Evolutionary conservation across 2,797 vertebrate genomes (phyloP), one percentile per base, ranked within the genome.

Genomic region (Vireo griseus): DNA sequence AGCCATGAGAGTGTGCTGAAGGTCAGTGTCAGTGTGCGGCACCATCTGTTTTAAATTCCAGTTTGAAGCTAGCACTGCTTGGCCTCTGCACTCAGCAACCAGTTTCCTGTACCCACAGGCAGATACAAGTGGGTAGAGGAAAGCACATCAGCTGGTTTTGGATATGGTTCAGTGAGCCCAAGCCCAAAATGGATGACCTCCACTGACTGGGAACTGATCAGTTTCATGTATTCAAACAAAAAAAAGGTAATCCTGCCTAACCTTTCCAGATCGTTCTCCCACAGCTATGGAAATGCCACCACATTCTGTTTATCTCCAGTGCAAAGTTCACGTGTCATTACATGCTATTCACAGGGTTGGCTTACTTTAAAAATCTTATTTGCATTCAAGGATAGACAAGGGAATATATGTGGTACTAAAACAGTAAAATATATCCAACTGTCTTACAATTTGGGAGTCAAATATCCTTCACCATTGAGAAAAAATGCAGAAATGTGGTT

Each of bases 371-470:
- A 94, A 92, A 55, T 59, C 1, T 37, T 73, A 59, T 37, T 85
- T 95, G n/a, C 58, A 80, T 91, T 75, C 58, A 74, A 51, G 6
- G 8, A 51, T 42, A 71, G 47, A 51, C 75, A 92, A 72, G 10
- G 18, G n/a, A 92, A 80, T 26, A 77, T 25, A 67, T 22, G 6
- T 67, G 42, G 61, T 39, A 76, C 8, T 82, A 79, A 77, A 86
- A 86, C 12, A 92, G 50, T 61, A 83, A 95, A 92, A 90, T 81
- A 84, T 44, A 7, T 37, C 22, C 37, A 77, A 16, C 12, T 50
- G 54, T 29, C 76, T 67, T 88, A 54, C 74, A 73, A 91, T 95
- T 93, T 94, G 67, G 22, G 40, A 92, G 67, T 83, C 66, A 95
- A 81, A 84, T 90, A 47, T n/a, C 35, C 44, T 83, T 90, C 31